phyloP scores from a whole-genome alignment of 2,888 invertebrate genomes.

The Seladonia tumulorum region DNA sequence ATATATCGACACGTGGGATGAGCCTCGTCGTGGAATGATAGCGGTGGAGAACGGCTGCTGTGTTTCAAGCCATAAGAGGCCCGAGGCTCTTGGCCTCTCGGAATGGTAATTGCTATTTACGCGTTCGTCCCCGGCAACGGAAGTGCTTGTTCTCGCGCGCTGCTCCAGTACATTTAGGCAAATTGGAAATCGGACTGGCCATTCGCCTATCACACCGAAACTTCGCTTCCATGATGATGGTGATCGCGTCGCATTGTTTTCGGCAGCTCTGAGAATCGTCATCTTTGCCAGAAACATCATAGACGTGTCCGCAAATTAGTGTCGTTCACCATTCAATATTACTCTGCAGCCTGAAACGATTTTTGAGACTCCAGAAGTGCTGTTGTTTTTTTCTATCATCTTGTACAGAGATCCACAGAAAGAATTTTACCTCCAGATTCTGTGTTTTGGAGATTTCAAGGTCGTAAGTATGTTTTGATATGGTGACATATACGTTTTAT shows the following conservation, averaged over 20 bases:
- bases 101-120: constrained; percentile 42
- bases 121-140: background rate
- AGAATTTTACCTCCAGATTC: too few relatives aligned
- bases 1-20: constrained; percentile 33
- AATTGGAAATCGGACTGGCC: constrained; percentile 26
- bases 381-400: too few relatives aligned
- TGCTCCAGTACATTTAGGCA: constrained; percentile 14
- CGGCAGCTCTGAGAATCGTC: background rate
- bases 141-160: constrained; percentile 21
- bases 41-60: constrained; percentile 10
- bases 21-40: constrained; percentile 19
- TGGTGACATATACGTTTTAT: too few relatives aligned
- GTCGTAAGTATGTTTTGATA: too few relatives aligned
- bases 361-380: too few relatives aligned
- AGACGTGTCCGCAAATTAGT: background rate
- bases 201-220: background rate
- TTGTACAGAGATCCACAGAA: too few relatives aligned
- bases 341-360: background rate
- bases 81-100: constrained; percentile 16
- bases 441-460: too few relatives aligned
- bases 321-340: background rate
- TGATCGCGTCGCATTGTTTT: background rate
- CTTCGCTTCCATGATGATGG: background rate
- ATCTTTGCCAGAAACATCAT: background rate
- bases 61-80: constrained; percentile 22